Base-by-base conservation (phyloP, 2,888 invertebrate species). In the Drosophila anceps region DNA sequence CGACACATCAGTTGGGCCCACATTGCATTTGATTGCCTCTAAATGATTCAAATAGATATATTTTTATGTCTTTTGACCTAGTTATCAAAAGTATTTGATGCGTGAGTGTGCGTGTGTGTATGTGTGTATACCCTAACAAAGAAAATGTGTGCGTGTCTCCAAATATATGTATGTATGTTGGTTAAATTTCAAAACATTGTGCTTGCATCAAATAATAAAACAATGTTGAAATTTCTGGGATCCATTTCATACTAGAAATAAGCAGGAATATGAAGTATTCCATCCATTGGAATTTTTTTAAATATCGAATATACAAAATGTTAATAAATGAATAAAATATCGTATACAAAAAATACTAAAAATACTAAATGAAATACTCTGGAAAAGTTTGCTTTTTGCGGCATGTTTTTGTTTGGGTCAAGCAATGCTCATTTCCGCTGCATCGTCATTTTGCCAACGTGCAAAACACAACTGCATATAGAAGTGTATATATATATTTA, bases 1-100 rank as follows among this genome's bases (percentile, higher is more conserved):
- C 46, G 44, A 60, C 50, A 18, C 59, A 46, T 58, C 50, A 39
- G 58, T 37, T 66, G 60, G 33, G 43, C 55, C 50, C 73, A 33
- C 70, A 69, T 50, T 76, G 67, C 74, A 72, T 84, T 81, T 73
- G 81, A 84, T 86, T 86, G 81, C 79, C 79, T 74, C 76, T 84
- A 86, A 84, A 79, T 81, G 82, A 81, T 84, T 81, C 77, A 73
- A 86, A 82, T 83, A 77, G 79, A 81, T 69, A 66, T 58, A 76
- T 71, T 69, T 73, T 68, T 51, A 70, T 75, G 73, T 72, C 44
- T 77, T 84, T 61, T 86, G 84, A 76, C 84, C 86, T 61, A 84
- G 70, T 83, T 86, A 83, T 79, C 62, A 76, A 66, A 37, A 55
- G 48, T 55, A 60, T 76, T 39, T 24, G 39, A 51, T 33, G 46